Conservation (phyloP, 2,113 vertebrate genomes). For the Bubo blakistoni region DNA sequence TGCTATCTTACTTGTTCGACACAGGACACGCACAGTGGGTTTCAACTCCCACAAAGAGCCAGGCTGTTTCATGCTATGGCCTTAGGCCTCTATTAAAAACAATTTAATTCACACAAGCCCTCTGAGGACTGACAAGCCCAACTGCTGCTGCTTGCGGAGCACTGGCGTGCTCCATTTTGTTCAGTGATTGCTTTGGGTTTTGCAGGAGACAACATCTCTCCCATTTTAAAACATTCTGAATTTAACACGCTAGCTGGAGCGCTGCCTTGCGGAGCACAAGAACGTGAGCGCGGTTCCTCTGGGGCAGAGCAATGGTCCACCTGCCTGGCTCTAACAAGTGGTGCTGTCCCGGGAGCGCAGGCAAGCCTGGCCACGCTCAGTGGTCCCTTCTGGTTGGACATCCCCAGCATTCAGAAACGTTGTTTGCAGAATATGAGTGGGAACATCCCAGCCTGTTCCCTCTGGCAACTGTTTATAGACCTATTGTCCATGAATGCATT, state of each 20-base stretch:
- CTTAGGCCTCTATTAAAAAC: conserved; percentile 58
- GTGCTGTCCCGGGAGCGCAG: not conserved
- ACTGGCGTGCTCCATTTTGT: conserved; percentile 22
- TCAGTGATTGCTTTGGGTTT: conserved; percentile 39
- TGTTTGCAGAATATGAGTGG: not conserved
- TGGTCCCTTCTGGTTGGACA: not conserved
- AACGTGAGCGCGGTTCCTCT: fast-evolving
- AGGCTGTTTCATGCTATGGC: conserved; percentile 47
- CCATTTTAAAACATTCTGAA: not conserved
- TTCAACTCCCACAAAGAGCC: conserved; percentile 30
- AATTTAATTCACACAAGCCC: conserved; percentile 48
- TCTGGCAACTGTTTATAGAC: not conserved
- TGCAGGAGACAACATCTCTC: not conserved
- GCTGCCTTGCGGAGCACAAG: not conserved
- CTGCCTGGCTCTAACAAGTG: not conserved
- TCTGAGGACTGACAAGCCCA: conserved; percentile 55
- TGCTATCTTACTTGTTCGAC: not conserved
- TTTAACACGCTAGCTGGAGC: not conserved
- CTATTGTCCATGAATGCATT: not conserved
- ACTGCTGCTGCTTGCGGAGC: conserved; percentile 2
- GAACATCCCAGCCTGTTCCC: not conserved
- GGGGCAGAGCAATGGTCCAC: not conserved
- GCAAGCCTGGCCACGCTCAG: not conserved
- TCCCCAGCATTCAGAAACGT: not conserved
- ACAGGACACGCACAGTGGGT: not conserved